These are phyloP conservation scores for Clistopyga incitator DNA, from an alignment of 2,888 invertebrate species.

Conservation along the genomic window DNA sequence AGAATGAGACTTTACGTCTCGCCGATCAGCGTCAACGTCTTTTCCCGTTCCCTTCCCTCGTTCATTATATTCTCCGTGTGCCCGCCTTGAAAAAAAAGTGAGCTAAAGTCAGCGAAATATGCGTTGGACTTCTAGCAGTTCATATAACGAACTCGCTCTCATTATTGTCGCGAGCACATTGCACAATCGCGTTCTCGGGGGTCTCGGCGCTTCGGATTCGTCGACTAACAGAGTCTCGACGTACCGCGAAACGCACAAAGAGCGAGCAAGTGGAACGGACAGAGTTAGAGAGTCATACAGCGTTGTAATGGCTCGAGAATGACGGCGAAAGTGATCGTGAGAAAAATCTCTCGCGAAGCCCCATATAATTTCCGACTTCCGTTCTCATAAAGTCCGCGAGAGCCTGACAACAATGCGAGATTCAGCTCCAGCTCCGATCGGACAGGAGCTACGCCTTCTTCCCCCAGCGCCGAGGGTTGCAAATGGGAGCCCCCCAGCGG, in stretches of 20 bases:
- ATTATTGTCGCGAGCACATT: constrained; percentile 50
- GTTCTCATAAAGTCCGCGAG: constrained; percentile 78
- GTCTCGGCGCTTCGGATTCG: constrained; percentile 34
- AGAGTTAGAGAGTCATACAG: constrained; percentile 33
- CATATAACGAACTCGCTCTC: constrained; percentile 56
- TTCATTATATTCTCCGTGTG: not conserved
- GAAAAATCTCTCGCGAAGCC: constrained; percentile 75
- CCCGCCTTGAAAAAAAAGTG: not conserved
- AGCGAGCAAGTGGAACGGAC: constrained; percentile 49
- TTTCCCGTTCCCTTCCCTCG: constrained; percentile 54
- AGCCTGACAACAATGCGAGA: constrained; percentile 68
- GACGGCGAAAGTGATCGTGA: constrained; percentile 76
- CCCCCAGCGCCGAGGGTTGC: constrained; percentile 43
- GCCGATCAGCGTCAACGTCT: constrained; percentile 46
- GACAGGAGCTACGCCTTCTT: constrained; percentile 65
- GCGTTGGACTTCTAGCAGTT: constrained; percentile 24
- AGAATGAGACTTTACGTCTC: constrained; percentile 37
- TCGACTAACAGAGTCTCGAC: constrained; percentile 54
- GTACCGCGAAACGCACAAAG: constrained; percentile 57
- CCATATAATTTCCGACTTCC: constrained; percentile 84
- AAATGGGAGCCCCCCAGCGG: constrained; percentile 65
- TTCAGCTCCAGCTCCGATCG: constrained; percentile 49
- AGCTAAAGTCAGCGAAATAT: constrained; percentile 40
- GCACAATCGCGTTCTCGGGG: constrained; percentile 61
- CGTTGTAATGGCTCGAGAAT: constrained; percentile 44